These are phyloP conservation scores for Tonatia bakeri DNA, from an alignment of 2,113 vertebrate species.

Conservation along the genomic window DNA sequence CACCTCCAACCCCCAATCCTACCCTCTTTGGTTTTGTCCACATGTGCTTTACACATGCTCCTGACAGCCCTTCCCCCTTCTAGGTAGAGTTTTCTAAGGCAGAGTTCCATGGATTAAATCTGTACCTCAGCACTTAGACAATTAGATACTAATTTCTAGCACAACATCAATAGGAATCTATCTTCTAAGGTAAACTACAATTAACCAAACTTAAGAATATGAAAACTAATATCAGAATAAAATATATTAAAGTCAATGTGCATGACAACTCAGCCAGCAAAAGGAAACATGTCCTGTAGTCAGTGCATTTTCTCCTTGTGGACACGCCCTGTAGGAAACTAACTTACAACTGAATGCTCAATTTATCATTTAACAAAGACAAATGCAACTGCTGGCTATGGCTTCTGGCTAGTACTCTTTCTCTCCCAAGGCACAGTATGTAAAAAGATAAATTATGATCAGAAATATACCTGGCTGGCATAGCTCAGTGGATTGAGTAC, in stretches of 20 bases:
- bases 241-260: neutral
- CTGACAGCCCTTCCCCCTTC: neutral
- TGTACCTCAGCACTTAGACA: neutral
- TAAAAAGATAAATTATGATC: neutral
- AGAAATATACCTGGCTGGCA: too few species aligned
- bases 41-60: too few species aligned
- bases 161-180: neutral
- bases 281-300: neutral
- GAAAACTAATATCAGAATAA: neutral
- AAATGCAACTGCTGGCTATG: neutral
- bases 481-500: too few species aligned
- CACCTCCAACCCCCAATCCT: too few species aligned
- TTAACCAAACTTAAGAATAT: neutral
- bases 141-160: neutral
- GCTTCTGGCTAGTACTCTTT: neutral
- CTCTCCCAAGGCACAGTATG: neutral
- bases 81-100: neutral
- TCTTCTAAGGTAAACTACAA: neutral
- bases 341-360: neutral
- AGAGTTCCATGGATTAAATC: neutral
- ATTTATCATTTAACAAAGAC: constrained; percentile 5
- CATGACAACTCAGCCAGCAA: neutral
- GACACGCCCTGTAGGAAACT: neutral
- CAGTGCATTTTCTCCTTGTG: neutral
- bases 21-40: too few species aligned